Evolutionary conservation across 2,797 vertebrate genomes (phyloP).

Genomic region (Anolis apletophallus): DNA sequence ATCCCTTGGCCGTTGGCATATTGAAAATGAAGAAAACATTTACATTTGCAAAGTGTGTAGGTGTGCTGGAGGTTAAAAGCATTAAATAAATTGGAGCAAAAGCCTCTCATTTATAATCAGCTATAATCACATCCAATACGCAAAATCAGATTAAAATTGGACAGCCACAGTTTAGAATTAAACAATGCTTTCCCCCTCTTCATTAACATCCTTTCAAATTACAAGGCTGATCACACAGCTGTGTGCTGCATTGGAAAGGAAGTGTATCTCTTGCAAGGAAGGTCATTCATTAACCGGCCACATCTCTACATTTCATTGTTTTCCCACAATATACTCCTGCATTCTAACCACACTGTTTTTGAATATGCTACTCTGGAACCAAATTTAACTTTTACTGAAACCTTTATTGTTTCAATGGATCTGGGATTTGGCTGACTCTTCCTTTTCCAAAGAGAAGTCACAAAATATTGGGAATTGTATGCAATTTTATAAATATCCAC

Average conservation of each 20-base stretch:
- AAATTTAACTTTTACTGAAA: not conserved
- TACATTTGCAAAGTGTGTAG: slow-evolving; percentile 27
- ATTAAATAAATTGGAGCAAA: slow-evolving; percentile 57
- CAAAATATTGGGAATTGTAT: not conserved
- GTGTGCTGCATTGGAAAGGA: slow-evolving; percentile 22
- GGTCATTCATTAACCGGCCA: slow-evolving; percentile 36
- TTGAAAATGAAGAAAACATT: slow-evolving; percentile 31
- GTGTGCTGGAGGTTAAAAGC: slow-evolving; percentile 34
- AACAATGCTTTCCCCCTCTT: not conserved
- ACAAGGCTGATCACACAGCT: slow-evolving; percentile 39
- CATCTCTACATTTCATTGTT: not conserved
- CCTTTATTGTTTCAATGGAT: not conserved
- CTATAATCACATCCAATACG: slow-evolving; percentile 58
- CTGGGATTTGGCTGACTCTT: not conserved
- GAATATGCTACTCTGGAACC: not conserved
- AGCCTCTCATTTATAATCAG: slow-evolving; percentile 62
- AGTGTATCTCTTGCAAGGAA: slow-evolving; percentile 23
- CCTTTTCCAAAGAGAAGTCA: not conserved
- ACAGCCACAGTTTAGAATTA: slow-evolving; percentile 56
- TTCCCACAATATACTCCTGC: not conserved
- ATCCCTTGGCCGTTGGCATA: too few relatives aligned
- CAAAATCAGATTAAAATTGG: slow-evolving; percentile 57
- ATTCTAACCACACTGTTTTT: not conserved
- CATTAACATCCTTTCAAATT: slow-evolving; percentile 41
- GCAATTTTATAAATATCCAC: not conserved